Evolutionary conservation across 2,113 vertebrate genomes (phyloP).

Genomic region (Ailuropoda melanoleuca): DNA sequence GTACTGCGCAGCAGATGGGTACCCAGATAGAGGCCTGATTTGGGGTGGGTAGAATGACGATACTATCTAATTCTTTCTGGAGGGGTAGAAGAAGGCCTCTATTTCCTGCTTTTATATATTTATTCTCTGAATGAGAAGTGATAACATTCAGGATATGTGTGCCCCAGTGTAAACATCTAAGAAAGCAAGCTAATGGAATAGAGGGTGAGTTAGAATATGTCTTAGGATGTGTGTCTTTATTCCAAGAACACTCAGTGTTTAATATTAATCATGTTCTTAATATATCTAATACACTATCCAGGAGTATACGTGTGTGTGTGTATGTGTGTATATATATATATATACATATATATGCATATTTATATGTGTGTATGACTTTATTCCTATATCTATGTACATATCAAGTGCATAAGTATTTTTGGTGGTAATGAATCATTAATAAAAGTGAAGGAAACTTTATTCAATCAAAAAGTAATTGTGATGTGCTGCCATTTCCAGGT

Average conservation of each 20-base stretch:
- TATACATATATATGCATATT: too few species aligned
- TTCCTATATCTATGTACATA: not conserved
- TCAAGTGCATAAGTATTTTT: not conserved
- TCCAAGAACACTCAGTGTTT: slow-evolving; percentile 9
- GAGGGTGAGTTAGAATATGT: not conserved
- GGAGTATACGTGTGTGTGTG: too few species aligned
- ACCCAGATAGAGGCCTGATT: not conserved
- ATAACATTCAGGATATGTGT: slow-evolving; percentile 38
- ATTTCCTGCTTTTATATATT: slow-evolving; percentile 41
- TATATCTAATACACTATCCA: not conserved
- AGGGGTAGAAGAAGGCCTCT: not conserved
- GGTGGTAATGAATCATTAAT: not conserved
- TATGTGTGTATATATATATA: too few species aligned
- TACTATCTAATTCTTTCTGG: not conserved
- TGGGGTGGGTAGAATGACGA: not conserved
- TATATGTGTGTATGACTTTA: not conserved
- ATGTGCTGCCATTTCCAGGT: not conserved
- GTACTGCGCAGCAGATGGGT: slow-evolving; percentile 30
- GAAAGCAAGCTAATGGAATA: not conserved
- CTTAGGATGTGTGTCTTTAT: not conserved
- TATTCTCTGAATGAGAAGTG: slow-evolving; percentile 40
- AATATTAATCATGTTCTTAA: not conserved
- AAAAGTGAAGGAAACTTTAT: not conserved
- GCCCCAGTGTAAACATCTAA: not conserved
- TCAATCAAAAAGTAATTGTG: not conserved